Conservation (phyloP, 2,113 vertebrate genomes). For the Raphicerus campestris region DNA sequence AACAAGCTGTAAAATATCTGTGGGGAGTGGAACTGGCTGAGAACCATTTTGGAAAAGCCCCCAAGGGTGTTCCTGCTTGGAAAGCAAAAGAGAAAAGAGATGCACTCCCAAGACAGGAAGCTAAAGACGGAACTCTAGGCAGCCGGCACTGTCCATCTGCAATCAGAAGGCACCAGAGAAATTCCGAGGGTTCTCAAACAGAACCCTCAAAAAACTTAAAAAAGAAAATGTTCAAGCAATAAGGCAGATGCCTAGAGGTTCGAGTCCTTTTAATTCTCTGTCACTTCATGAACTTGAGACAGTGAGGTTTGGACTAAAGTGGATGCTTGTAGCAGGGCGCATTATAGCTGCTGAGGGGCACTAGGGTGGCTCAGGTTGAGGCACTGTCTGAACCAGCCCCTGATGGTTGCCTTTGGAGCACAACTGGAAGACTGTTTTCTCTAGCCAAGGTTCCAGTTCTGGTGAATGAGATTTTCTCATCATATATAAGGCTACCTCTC, state of each 20-base stretch:
- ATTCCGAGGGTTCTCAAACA: background rate
- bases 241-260: background rate
- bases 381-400: background rate
- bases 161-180: background rate
- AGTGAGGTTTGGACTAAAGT: background rate
- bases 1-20: background rate
- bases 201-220: background rate
- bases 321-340: rapidly evolving
- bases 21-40: background rate
- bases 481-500: background rate
- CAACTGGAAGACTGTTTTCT: background rate
- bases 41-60: background rate
- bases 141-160: background rate
- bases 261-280: background rate
- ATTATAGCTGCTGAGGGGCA: too few relatives aligned
- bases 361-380: background rate
- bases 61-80: background rate
- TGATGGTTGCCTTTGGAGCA: background rate
- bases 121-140: background rate
- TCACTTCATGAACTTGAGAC: background rate
- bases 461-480: background rate
- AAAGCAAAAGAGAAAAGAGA: background rate
- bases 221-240: background rate
- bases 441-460: background rate
- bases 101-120: background rate